phyloP scores from a whole-genome alignment of 2,888 invertebrate species.

The Amitus sp. region DNA sequence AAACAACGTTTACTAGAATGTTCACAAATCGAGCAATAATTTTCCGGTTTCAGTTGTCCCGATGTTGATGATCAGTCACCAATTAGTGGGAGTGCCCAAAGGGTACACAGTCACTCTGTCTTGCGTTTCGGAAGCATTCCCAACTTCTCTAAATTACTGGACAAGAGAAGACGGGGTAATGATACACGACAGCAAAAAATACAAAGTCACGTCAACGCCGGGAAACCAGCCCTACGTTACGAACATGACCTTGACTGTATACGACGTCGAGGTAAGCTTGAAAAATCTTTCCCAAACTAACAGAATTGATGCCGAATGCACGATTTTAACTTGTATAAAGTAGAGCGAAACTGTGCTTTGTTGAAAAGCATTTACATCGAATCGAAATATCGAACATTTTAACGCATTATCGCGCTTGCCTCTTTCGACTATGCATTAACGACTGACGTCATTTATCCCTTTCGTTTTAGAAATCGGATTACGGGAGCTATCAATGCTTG shows the following conservation, averaged over 20 bases:
- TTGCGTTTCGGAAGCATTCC: constrained; percentile 91
- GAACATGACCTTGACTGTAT: constrained; percentile 86
- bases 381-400: constrained; percentile 35
- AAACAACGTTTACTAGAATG: no score
- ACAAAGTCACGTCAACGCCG: constrained; percentile 70
- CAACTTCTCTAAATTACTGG: constrained; percentile 92
- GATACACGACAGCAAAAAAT: constrained; percentile 87
- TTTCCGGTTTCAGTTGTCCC: constrained; percentile 79
- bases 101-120: constrained; percentile 86
- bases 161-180: constrained; percentile 87
- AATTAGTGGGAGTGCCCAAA: constrained; percentile 86
- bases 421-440: constrained; percentile 14
- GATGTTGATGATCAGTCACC: constrained; percentile 92
- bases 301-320: no score
- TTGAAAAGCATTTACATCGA: constrained; percentile 34
- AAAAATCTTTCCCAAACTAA: not conserved
- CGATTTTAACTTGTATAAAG: no score
- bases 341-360: constrained; percentile 14
- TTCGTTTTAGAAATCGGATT: constrained; percentile 74
- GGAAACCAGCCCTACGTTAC: constrained; percentile 86
- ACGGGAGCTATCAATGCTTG: constrained; percentile 88
- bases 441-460: constrained; percentile 23
- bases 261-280: constrained; percentile 70
- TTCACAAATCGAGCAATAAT: constrained; percentile 58
- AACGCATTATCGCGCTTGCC: constrained; percentile 19